Conservation (phyloP, 1,140 invertebrate species). For the Nasonia vitripennis region DNA sequence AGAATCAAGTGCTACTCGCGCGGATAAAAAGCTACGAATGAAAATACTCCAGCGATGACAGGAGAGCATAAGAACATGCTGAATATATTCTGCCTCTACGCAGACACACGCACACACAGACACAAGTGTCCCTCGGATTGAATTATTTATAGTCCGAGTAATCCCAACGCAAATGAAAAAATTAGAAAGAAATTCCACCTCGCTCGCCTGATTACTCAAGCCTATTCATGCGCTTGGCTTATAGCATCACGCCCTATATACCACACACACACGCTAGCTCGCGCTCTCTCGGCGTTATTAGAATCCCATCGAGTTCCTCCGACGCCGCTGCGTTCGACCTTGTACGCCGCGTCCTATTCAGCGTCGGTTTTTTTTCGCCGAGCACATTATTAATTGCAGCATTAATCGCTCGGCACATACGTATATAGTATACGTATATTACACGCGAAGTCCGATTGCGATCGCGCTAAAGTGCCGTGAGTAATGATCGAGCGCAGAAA, state of each 20-base stretch:
- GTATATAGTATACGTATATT: not conserved
- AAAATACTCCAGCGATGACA: not conserved
- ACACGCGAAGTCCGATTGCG: not conserved
- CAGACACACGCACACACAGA: not conserved
- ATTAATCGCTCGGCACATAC: not conserved
- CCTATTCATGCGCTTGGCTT: conserved; percentile 22
- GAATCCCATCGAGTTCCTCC: not conserved
- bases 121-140: not conserved
- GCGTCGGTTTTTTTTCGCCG: not conserved
- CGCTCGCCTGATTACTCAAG: conserved; percentile 31
- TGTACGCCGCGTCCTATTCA: not conserved
- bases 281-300: conserved; percentile 12
- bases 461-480: not conserved
- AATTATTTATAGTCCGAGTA: conserved; percentile 22
- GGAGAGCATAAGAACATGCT: no score
- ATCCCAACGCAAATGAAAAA: conserved; percentile 23
- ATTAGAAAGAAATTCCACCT: conserved; percentile 35
- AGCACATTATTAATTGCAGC: conserved; percentile 10
- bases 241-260: not conserved
- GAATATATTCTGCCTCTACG: no score
- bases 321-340: not conserved
- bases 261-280: not conserved
- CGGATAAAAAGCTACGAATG: not conserved
- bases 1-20: not conserved
- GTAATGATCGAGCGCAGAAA: not conserved